A percentile compares a stretch with the other conserved stretches of the same genome.
Evolutionary conservation across 1,140 invertebrate species (phyloP).

Genomic region (Cepaea nemoralis): DNA sequence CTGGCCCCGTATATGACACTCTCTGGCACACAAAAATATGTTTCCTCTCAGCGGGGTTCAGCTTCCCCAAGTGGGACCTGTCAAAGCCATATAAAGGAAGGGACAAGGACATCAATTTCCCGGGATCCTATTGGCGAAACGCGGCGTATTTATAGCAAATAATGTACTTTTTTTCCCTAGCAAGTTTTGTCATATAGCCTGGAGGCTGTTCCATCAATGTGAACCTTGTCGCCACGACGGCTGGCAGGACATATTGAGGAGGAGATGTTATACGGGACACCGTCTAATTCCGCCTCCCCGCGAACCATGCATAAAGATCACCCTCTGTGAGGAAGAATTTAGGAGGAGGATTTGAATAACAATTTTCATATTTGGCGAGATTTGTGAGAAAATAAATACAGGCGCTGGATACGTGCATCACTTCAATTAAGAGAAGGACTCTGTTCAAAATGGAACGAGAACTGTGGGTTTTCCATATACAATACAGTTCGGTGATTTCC

Average conservation of each 20-base stretch:
- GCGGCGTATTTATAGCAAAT: slow-evolving; percentile 41
- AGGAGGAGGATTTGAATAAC: slow-evolving; percentile 25
- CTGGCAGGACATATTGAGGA: slow-evolving; percentile 43
- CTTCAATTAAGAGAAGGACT: background rate
- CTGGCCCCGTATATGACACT: background rate
- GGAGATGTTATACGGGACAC: slow-evolving; percentile 2
- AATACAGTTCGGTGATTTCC: slow-evolving; percentile 24
- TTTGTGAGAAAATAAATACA: slow-evolving; percentile 4
- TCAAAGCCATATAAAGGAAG: slow-evolving; percentile 40
- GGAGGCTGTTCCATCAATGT: slow-evolving; percentile 26
- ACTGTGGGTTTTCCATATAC: background rate
- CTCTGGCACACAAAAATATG: slow-evolving; percentile 25
- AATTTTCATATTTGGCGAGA: slow-evolving; percentile 41
- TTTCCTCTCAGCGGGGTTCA: background rate
- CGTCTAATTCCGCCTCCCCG: slow-evolving; percentile 43
- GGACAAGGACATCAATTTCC: slow-evolving; percentile 43
- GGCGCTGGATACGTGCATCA: background rate
- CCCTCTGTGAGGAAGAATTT: slow-evolving; percentile 31
- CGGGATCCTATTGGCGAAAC: slow-evolving; percentile 27
- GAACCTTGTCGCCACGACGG: slow-evolving; percentile 36
- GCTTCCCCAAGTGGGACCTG: slow-evolving; percentile 33
- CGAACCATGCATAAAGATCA: slow-evolving; percentile 30
- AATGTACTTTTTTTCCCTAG: slow-evolving; percentile 48
- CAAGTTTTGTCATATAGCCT: slow-evolving; percentile 40
- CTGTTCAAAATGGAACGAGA: background rate